Conservation (phyloP, 2,113 vertebrate species). For the Oncorhynchus kisutch region DNA sequence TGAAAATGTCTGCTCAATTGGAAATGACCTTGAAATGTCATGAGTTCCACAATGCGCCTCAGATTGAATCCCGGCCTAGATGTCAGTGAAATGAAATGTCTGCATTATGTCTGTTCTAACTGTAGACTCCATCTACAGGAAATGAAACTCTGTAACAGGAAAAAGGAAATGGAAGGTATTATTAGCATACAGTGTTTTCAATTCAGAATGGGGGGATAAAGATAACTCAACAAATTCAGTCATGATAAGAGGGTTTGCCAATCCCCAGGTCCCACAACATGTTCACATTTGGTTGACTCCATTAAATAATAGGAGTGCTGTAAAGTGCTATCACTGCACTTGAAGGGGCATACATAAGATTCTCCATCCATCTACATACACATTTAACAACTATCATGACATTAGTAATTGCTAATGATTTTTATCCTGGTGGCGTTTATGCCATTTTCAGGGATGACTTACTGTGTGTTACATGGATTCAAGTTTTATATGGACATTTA, state of each 20-base stretch:
- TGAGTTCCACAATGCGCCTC: too few relatives aligned
- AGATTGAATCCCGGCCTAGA: neutral
- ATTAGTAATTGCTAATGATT: neutral
- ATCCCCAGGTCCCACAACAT: neutral
- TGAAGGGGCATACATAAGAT: slow-evolving; percentile 1
- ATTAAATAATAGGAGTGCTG: slow-evolving; percentile 20
- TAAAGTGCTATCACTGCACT: neutral
- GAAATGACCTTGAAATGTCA: too few relatives aligned
- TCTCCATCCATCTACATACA: neutral
- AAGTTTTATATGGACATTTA: neutral
- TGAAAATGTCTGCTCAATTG: too few relatives aligned
- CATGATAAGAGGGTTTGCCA: slow-evolving; percentile 3
- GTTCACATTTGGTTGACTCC: neutral
- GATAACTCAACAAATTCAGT: slow-evolving; percentile 11
- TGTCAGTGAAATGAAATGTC: neutral
- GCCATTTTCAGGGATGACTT: neutral
- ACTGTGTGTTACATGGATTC: neutral
- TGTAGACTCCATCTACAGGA: slow-evolving; percentile 1
- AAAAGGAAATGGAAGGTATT: slow-evolving; percentile 21
- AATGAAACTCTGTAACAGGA: slow-evolving; percentile 23
- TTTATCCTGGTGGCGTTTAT: neutral
- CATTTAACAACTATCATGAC: neutral
- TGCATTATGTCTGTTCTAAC: slow-evolving; percentile 3
- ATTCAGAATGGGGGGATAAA: slow-evolving; percentile 17
- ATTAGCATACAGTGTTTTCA: slow-evolving; percentile 3